Base-by-base conservation (phyloP, 2,888 invertebrate species). In the Geotrupes spiniger region DNA sequence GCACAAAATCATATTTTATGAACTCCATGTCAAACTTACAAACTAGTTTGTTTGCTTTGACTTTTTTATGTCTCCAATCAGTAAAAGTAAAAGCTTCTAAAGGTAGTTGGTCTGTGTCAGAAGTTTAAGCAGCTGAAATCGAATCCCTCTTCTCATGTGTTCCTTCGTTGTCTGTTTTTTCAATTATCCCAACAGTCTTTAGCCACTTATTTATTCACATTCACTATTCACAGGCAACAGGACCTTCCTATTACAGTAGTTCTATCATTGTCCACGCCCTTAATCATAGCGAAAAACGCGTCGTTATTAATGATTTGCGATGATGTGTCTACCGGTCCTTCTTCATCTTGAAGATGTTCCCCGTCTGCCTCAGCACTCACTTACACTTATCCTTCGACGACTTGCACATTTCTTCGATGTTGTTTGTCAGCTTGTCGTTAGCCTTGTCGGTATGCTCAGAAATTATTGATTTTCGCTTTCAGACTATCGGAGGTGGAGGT, bases 371-470 rank as follows among this genome's bases (percentile, higher is more conserved):
- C 11, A 73, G 52, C 37, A 72, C 66, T 44, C 64, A 68, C 51
- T 66, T 70, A 57, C 72, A 73, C 51, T 70, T 72, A 41, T 62
- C 64, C 51, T 70, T 72, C 2, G 73, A 73, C 36, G 60, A 65
- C 58, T 70, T 72, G 55, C 71, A 71, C 60, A 73, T 64, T 52
- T 68, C 72, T 52, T 73, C 72, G 8, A 74, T 57, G 40, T 70
- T 70, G 2, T 69, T 63, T 0, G 57, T 54, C 8, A 66, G 47
- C 46, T 65, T 68, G 11, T 71, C 70, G 41, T 62, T 68, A 12
- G 72, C 69, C 6, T 21, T 21, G 4, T 50, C 49, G 43, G 64
- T 69, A 4, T 72, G 72, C 36, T 69, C 68, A 1, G 68, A 61
- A 2, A 71, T 69, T 29, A 51, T 63, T 67, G 42, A 73, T 64